A percentile compares a stretch with the other conserved stretches of the same genome.
Conservation (phyloP, 2,888 invertebrate species). For the Folsomia candida region DNA sequence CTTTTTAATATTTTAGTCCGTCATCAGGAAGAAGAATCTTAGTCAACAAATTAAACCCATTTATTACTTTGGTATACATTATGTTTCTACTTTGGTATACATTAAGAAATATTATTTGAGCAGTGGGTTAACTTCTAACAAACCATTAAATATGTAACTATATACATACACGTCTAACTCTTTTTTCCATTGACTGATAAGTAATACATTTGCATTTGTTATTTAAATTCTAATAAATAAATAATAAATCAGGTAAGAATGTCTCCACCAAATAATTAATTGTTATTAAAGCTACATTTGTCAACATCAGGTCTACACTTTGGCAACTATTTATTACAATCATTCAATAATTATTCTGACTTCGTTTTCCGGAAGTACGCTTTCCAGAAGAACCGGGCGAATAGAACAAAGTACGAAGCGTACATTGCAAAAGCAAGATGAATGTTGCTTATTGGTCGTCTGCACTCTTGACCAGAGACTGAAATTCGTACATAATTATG, state of each 20-base stretch:
- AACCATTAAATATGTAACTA: no score
- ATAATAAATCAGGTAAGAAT: background rate
- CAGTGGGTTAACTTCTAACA: no score
- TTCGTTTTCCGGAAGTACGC: slow-evolving; percentile 64
- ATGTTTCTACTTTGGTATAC: no score
- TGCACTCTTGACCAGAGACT: slow-evolving; percentile 65
- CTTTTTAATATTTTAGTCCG: no score
- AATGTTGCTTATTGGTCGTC: slow-evolving; percentile 67
- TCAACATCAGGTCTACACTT: background rate
- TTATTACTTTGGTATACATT: no score
- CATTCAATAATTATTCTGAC: background rate
- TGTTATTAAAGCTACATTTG: background rate
- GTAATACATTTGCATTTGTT: no score
- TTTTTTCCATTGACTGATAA: no score
- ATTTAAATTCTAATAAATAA: background rate
- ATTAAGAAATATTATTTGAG: no score
- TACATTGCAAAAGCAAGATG: slow-evolving; percentile 41
- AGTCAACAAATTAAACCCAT: no score
- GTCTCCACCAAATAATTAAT: background rate
- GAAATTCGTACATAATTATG: background rate
- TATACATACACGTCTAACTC: no score
- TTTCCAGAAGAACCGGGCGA: slow-evolving; percentile 61
- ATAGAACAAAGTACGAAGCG: slow-evolving; percentile 30
- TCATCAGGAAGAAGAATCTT: no score
- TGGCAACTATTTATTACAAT: background rate